Base-by-base conservation (phyloP, 1,140 invertebrate genomes). In the Brachionus asplanchnoidis region DNA sequence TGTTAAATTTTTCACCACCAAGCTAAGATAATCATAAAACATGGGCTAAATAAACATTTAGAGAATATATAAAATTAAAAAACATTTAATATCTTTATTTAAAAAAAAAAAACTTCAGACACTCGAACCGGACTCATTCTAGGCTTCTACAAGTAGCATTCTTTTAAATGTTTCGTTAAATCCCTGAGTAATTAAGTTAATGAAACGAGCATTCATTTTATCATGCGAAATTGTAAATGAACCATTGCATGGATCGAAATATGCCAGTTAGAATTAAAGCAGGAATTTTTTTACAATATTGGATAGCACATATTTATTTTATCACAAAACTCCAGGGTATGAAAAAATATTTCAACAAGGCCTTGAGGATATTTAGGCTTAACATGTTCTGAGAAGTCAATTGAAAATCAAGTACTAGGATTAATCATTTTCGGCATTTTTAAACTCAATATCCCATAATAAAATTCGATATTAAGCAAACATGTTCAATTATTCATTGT, bases 291-390 rank as follows among this genome's bases (percentile, higher is more conserved):
- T 36, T 36, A n/a, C 32, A 36, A 7, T 7, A 36, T 7, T 7
- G 32, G 26, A 36, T 36, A 36, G 32, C 32, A 36, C 32, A 36
- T 36, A 36, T 36, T 36, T 36, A 36, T 20, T 20, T 60, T 60
- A 20, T 42, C 6, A 40, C 11, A 12, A 73, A 73, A 40, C 68
- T 20, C 40, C 6, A 42, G 68, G 36, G 68, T 68, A 68, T 12
- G 26, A 68, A 68, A 23, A 73, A 73, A 73, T 28, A 70, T 73
- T 73, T 73, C 68, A 73, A 73, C 68, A 73, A 73, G 68, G 36
- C 68, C 68, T 73, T 73, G 1, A 73, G 68, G 68, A 42, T 42
- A 73, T 73, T 73, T 20, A 68, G 66, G 11, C 32, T 20, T 60
- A 23, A 23, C 53, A 60, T 60, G 53, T 56, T 17, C 14, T 56